phyloP scores from a whole-genome alignment of 2,888 invertebrate genomes.

The Athalia circularis region DNA sequence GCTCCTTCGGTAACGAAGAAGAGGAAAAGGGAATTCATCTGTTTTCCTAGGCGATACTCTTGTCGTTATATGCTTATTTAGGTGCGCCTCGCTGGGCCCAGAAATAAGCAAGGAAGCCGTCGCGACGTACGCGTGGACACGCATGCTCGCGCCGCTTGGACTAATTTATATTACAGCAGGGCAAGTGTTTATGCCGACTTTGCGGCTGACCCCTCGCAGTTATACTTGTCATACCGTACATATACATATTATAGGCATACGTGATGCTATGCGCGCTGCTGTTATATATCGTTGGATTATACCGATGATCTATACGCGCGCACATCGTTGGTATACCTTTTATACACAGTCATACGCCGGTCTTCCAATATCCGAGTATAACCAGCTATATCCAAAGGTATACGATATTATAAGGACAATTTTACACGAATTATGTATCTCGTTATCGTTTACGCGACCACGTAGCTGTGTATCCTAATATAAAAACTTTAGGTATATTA shows the following conservation, averaged over 20 bases:
- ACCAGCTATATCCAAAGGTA: too few species aligned
- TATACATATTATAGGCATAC: neutral
- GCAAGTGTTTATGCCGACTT: conserved; percentile 40
- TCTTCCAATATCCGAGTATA: too few species aligned
- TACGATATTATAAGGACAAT: too few species aligned
- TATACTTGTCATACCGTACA: neutral
- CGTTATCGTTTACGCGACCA: too few species aligned
- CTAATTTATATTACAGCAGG: conserved; percentile 37
- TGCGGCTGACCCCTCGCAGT: conserved; percentile 39
- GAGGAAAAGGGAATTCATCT: too few species aligned
- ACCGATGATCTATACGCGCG: neutral
- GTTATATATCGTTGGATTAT: conserved; percentile 33
- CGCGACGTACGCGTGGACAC: conserved; percentile 45
- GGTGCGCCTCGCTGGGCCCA: neutral
- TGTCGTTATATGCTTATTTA: neutral
- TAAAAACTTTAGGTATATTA: too few species aligned
- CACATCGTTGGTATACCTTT: too few species aligned
- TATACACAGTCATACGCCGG: too few species aligned
- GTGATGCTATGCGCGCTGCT: conserved; percentile 21
- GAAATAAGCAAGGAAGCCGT: conserved; percentile 1
- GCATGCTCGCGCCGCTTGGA: conserved; percentile 37
- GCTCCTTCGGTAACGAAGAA: too few species aligned
- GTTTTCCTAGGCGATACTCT: neutral
- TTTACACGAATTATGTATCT: too few species aligned
- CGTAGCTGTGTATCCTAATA: too few species aligned